Conservation (phyloP, 1,140 invertebrate genomes). For the Dendrolimus punctatus region DNA sequence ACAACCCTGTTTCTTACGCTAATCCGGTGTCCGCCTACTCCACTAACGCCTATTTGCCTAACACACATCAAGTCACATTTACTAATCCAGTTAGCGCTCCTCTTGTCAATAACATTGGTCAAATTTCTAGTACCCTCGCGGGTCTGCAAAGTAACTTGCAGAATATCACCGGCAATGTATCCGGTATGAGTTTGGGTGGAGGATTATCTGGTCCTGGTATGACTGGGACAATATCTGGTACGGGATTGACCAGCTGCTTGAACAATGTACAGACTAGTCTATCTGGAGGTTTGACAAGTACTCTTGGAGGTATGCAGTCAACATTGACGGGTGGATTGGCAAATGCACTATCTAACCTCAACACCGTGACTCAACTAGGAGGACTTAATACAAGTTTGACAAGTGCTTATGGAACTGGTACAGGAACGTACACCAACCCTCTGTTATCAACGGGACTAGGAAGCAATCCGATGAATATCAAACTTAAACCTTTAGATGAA, state of each 20-base stretch:
- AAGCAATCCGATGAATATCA: conserved; percentile 73
- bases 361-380: conserved; percentile 63
- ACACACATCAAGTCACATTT: conserved; percentile 70
- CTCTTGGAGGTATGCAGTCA: conserved; percentile 55
- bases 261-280: conserved; percentile 63
- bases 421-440: conserved; percentile 76
- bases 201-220: conserved; percentile 45
- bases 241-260: conserved; percentile 53
- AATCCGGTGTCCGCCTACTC: conserved; percentile 59
- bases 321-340: conserved; percentile 52
- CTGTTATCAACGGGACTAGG: conserved; percentile 66
- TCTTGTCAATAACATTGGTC: conserved; percentile 64
- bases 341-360: conserved; percentile 59
- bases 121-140: conserved; percentile 65
- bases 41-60: conserved; percentile 59
- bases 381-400: conserved; percentile 65
- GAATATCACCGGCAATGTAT: conserved; percentile 58
- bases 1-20: conserved; percentile 66
- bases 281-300: conserved; percentile 52
- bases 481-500: conserved; percentile 79
- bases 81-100: conserved; percentile 69
- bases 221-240: conserved; percentile 50
- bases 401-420: conserved; percentile 61
- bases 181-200: conserved; percentile 51
- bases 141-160: conserved; percentile 66